Base-by-base conservation (phyloP, 2,113 vertebrate species). In the Grammomys dolichurus region DNA sequence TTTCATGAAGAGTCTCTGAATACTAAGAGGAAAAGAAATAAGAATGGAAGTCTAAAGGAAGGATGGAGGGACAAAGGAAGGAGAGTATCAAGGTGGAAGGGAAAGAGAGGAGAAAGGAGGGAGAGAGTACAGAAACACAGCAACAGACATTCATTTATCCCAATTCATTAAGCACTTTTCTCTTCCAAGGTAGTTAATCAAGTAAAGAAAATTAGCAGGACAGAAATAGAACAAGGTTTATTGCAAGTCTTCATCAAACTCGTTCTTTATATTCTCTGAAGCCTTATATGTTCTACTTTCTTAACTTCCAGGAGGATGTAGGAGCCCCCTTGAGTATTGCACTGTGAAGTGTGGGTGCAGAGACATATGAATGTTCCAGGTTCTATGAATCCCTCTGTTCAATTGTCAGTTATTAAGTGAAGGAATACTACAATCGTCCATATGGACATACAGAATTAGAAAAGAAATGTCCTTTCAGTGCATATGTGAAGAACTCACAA, bases 61-160 rank as follows among this genome's bases (percentile, higher is more conserved):
- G 36, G 4, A 17, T 3, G 14, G 1, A 12, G 1, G 1, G 78
- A 28, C 1, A 1, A 46, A 9, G 26, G 26, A 24, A 28, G 33
- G n/a, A 36, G n/a, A 3, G 7, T 46, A 48, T 54, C 13, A 48
- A 40, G 11, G 11, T 10, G 1, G 13, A 16, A 40, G 33, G 19
- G 1, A 70, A 33, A 43, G 40, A 70, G 0, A 33, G 28, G 46
- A 87, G 5, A 63, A 69, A 70, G 31, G 43, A 46, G 2, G 11
- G 11, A 46, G 36, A 56, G 58, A 86, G 2, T 20, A 10, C 33
- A 5, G 36, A 65, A 51, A 43, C 13, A 43, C 4, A 80, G 2
- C 31, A 58, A 33, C 72, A 85, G 40, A n/a, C 26, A 75, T 82
- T 85, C 51, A 72, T 28, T 78, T 87, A 60, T 81, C 2, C 26